phyloP scores from a whole-genome alignment of 2,888 invertebrate species.

The Polyommatus icarus region DNA sequence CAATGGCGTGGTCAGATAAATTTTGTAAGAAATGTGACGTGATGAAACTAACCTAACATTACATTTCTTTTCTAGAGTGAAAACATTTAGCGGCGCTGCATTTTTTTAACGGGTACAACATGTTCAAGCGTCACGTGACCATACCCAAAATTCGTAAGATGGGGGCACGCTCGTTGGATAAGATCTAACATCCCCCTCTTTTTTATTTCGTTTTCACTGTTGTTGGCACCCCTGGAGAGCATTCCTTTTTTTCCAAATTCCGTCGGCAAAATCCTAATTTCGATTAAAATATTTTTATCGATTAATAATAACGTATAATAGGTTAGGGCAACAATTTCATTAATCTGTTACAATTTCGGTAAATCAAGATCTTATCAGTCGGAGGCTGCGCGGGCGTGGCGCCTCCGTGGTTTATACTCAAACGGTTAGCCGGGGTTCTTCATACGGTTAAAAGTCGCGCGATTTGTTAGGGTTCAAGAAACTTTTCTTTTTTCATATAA shows the following conservation, averaged over 20 bases:
- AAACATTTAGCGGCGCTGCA: background rate
- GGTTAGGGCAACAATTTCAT: slow-evolving; percentile 27
- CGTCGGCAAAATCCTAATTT: slow-evolving; percentile 21
- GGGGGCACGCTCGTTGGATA: too few relatives aligned
- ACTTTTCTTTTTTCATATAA: background rate
- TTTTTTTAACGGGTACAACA: background rate
- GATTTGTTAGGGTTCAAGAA: background rate
- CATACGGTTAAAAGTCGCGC: background rate
- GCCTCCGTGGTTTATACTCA: slow-evolving; percentile 44
- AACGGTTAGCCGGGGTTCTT: background rate
- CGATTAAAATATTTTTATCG: slow-evolving; percentile 31
- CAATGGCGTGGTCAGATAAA: background rate
- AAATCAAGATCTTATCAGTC: slow-evolving; percentile 34
- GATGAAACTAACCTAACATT: background rate
- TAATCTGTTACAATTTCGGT: slow-evolving; percentile 32
- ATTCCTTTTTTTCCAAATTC: slow-evolving; percentile 1
- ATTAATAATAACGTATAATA: slow-evolving; percentile 24
- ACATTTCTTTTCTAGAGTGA: background rate
- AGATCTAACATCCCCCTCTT: background rate
- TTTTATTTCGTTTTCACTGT: background rate
- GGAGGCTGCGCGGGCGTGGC: slow-evolving; percentile 50
- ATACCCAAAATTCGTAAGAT: too few relatives aligned
- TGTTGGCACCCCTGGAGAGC: background rate
- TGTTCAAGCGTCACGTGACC: too few relatives aligned
- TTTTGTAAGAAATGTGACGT: background rate